Evolutionary conservation across 2,797 vertebrate species (phyloP), one percentile per base, ranked within the genome.

Genomic region (Mallotus villosus): DNA sequence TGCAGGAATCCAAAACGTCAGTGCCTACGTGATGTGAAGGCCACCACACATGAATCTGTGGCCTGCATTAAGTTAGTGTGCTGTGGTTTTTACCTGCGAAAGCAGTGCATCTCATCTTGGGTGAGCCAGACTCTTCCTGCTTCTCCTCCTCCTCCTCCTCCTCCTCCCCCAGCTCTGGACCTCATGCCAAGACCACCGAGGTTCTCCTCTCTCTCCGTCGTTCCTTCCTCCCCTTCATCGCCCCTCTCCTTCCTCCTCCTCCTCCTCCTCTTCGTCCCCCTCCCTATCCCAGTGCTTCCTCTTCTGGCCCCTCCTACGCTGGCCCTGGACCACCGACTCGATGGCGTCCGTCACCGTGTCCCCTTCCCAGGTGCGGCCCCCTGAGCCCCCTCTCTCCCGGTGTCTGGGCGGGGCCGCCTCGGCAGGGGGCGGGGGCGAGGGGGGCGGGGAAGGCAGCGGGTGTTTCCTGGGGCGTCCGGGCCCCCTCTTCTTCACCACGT

Each of bases 261-360:
- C 85, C 3, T 89, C 91, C 4, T 88, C 90, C 1, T 91, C 90
- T 25, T 90, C 92, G 5, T 89, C 86, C 1, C 76, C 83, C 2
- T 91, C 89, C 76, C 81, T 81, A 1, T 92, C 92, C 89, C 89
- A 92, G 60, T 63, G 92, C 85, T 96, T 97, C 85, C 92, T 93
- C 87, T 93, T 92, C 63, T 94, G 93, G 2, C 93, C 91, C 74
- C 94, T 96, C 51, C 91, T 90, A 60, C 92, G 93, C 78, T 93
- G 95, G 8, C 95, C 95, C 77, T 98, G 96, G 73, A 99, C 96
- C 2, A 99, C 98, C 0, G 97, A 93, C 68, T 99, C 98, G 8
- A 99, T 99, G 70, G 94, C 94, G 2, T 98, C 97, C 0, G 90
- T 95, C 61, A 99, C 91, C 0, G 92, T 92, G 81, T 94, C 92